Evolutionary conservation across 1,140 invertebrate species (phyloP).

Genomic region (Caerostris darwini): DNA sequence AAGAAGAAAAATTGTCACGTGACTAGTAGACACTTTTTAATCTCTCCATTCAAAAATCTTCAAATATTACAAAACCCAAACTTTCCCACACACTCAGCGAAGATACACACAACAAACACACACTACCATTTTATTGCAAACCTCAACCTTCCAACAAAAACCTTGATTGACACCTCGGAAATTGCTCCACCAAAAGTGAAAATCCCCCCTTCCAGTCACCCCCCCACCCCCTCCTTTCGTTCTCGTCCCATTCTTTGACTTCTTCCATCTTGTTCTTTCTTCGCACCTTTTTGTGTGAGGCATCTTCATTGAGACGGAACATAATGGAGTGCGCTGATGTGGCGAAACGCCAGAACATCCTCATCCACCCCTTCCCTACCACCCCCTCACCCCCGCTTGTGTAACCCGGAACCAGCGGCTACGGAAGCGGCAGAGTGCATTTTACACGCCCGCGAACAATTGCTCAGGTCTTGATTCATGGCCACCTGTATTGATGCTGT

Average conservation of each 20-base stretch:
- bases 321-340: conserved; percentile 61
- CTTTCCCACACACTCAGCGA: not conserved
- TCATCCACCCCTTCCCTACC: not conserved
- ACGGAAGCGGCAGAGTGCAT: conserved; percentile 1
- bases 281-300: conserved; percentile 23
- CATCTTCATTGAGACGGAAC: conserved; percentile 70
- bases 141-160: not conserved
- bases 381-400: not conserved
- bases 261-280: not conserved
- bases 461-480: not conserved
- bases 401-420: not conserved
- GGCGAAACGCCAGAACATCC: conserved; percentile 39
- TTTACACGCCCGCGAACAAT: conserved; percentile 28
- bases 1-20: too few relatives aligned
- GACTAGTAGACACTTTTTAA: not conserved
- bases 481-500: conserved; percentile 35
- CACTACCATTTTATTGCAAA: conserved; percentile 1
- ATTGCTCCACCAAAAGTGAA: conserved; percentile 45
- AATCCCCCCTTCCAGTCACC: not conserved
- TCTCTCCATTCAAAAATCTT: not conserved
- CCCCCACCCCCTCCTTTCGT: not conserved
- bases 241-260: conserved; percentile 19
- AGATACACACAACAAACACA: not conserved
- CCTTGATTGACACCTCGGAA: conserved; percentile 66
- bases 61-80: not conserved